These are phyloP conservation scores for Phorcus lineatus DNA, from an alignment of 2,888 invertebrate genomes.

Conservation along the genomic window DNA sequence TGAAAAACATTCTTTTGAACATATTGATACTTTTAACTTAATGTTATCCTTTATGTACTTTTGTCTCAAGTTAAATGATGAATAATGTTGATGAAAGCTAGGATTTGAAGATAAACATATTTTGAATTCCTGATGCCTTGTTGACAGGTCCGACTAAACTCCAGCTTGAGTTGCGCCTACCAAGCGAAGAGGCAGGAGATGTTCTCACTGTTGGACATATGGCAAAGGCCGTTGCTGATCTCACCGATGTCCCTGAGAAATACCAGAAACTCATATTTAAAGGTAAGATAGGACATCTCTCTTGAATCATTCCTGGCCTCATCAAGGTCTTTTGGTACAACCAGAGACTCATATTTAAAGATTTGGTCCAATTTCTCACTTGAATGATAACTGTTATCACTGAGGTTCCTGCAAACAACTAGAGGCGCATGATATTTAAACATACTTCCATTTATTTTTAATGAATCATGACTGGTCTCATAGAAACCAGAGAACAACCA, in stretches of 20 bases:
- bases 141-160: conserved; percentile 38
- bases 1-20: no score
- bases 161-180: conserved; percentile 39
- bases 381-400: no score
- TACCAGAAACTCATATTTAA: conserved; percentile 57
- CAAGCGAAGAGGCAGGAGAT: conserved; percentile 43
- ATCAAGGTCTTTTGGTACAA: no score
- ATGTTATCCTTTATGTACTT: not conserved
- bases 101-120: not conserved
- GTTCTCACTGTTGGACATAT: conserved; percentile 55
- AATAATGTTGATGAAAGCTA: not conserved
- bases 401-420: no score
- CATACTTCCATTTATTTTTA: no score
- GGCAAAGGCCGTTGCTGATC: conserved; percentile 41
- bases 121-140: not conserved
- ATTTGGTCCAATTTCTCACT: no score
- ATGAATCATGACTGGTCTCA: no score
- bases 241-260: conserved; percentile 49
- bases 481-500: no score
- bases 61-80: no score
- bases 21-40: not conserved
- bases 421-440: no score
- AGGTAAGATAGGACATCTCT: conserved; percentile 39
- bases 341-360: no score
- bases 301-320: no score